Conservation (phyloP, 1,140 invertebrate genomes). For the Armadillidium nasatum region DNA sequence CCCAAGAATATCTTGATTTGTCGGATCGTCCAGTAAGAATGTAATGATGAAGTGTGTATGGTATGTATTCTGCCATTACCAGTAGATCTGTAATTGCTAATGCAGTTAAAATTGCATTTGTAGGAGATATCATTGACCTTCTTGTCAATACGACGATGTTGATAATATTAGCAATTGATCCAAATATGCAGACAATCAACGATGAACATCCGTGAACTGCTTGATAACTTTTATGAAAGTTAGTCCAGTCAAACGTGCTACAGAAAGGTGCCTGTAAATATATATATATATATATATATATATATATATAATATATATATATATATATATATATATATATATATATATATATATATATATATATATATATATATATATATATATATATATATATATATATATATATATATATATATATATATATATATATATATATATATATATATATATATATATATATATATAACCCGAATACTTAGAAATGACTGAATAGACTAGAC, state of each 20-base stretch:
- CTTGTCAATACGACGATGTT: slow-evolving; percentile 92
- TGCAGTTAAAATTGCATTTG: slow-evolving; percentile 81
- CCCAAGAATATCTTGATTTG: slow-evolving; percentile 62
- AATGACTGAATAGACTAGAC: too few relatives aligned
- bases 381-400: slow-evolving; percentile 13
- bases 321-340: slow-evolving; percentile 11
- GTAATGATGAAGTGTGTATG: slow-evolving; percentile 76
- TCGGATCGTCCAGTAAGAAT: slow-evolving; percentile 52
- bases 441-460: slow-evolving; percentile 6
- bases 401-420: slow-evolving; percentile 13
- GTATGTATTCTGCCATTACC: slow-evolving; percentile 90
- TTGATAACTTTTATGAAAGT: slow-evolving; percentile 44
- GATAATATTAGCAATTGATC: slow-evolving; percentile 83
- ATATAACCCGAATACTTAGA: too few relatives aligned
- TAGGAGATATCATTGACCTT: slow-evolving; percentile 81
- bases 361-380: slow-evolving; percentile 9
- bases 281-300: neutral
- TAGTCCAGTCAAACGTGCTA: slow-evolving; percentile 32
- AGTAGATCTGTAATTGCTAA: slow-evolving; percentile 86
- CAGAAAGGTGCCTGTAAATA: slow-evolving; percentile 29
- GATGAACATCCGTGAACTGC: slow-evolving; percentile 66
- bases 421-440: slow-evolving; percentile 13
- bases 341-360: slow-evolving; percentile 9
- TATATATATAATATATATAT: neutral
- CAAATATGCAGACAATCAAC: slow-evolving; percentile 79